phyloP scores from a whole-genome alignment of 2,888 invertebrate genomes.

The Fragum fragum region DNA sequence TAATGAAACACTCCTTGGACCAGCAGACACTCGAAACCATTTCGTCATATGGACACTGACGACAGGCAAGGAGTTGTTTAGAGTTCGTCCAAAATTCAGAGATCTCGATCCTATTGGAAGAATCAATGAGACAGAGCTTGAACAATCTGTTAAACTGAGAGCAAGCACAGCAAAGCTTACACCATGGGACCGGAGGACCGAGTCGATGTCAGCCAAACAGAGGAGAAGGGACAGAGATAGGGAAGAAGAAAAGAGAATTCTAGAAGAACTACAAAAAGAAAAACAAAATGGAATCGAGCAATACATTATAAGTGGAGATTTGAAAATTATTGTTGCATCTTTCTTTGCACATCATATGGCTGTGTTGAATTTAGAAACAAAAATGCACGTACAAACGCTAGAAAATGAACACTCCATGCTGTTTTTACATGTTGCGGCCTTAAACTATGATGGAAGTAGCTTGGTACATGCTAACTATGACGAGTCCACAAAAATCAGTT shows the following conservation, averaged over 20 bases:
- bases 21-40: constrained; percentile 83
- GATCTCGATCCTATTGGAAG: constrained; percentile 68
- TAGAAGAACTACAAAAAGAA: constrained; percentile 80
- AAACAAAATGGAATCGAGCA: constrained; percentile 84
- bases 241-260: constrained; percentile 73
- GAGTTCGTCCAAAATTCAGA: constrained; percentile 82
- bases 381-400: constrained; percentile 80
- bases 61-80: constrained; percentile 79
- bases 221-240: constrained; percentile 75
- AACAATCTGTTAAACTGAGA: constrained; percentile 59
- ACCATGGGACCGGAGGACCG: constrained; percentile 84
- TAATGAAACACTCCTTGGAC: constrained; percentile 82
- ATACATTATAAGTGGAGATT: constrained; percentile 83
- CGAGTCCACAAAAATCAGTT: constrained; percentile 83
- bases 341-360: constrained; percentile 85
- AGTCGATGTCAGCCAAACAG: constrained; percentile 75
- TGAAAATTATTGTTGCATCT: constrained; percentile 82
- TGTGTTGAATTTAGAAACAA: constrained; percentile 82
- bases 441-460: constrained; percentile 81
- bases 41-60: constrained; percentile 84
- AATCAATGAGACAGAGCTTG: constrained; percentile 58
- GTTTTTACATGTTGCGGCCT: constrained; percentile 81
- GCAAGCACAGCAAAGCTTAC: constrained; percentile 79
- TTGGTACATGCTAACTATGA: constrained; percentile 85
- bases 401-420: constrained; percentile 84